These are phyloP conservation scores for Heliconius melpomene DNA, from an alignment of 1,140 invertebrate genomes.

Conservation along the genomic window DNA sequence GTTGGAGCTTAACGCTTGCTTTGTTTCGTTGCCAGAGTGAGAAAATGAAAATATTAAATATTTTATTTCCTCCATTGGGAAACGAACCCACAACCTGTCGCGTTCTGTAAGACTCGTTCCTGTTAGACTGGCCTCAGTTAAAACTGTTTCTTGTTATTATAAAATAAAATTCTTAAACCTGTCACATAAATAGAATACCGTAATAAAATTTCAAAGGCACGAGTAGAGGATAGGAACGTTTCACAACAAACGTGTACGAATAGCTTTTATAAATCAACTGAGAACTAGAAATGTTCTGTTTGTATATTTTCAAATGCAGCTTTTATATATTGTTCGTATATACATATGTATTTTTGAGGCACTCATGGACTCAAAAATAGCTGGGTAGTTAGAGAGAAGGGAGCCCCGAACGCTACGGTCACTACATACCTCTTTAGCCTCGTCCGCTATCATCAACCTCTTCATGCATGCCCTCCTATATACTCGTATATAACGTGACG, in stretches of 20 bases:
- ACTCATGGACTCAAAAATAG: too few relatives aligned
- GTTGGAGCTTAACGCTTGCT: too few relatives aligned
- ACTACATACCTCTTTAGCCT: too few relatives aligned
- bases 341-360: neutral
- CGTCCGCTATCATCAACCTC: too few relatives aligned
- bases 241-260: conserved; percentile 34
- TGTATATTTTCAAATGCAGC: conserved; percentile 16
- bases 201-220: conserved; percentile 37
- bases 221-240: neutral
- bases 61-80: neutral
- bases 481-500: too few relatives aligned
- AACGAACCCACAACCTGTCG: neutral
- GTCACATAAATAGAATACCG: conserved; percentile 7
- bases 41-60: too few relatives aligned
- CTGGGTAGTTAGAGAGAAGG: too few relatives aligned
- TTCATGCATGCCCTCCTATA: too few relatives aligned
- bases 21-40: too few relatives aligned
- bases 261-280: conserved; percentile 40
- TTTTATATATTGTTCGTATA: neutral
- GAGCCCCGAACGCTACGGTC: too few relatives aligned
- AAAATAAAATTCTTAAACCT: neutral
- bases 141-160: neutral
- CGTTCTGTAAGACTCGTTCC: too few relatives aligned
- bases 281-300: conserved; percentile 12
- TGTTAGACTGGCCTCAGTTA: too few relatives aligned